These are phyloP conservation scores for Junco hyemalis DNA, from an alignment of 2,113 vertebrate species.

Conservation along the genomic window DNA sequence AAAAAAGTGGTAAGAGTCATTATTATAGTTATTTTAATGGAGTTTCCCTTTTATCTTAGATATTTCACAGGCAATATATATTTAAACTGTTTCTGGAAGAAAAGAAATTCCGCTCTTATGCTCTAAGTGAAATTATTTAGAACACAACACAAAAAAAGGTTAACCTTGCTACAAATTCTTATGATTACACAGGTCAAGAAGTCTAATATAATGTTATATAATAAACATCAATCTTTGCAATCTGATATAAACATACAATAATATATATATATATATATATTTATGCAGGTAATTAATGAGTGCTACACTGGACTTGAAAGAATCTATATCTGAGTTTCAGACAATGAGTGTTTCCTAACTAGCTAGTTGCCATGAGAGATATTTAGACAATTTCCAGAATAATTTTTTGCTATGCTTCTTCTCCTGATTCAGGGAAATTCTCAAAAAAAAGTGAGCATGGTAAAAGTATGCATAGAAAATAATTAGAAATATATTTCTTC, in stretches of 20 bases:
- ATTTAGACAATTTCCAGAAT: not conserved
- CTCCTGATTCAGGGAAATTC: not conserved
- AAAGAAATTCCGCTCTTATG: not conserved
- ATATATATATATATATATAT: not conserved
- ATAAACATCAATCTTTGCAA: not conserved
- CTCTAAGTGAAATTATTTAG: not conserved
- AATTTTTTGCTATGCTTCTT: not conserved
- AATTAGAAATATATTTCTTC: not conserved
- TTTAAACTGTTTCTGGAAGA: not conserved
- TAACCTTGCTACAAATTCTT: not conserved
- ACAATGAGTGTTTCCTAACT: not conserved
- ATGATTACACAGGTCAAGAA: not conserved
- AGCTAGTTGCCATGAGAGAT: not conserved
- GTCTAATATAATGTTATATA: not conserved
- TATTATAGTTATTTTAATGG: not conserved
- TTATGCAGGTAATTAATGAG: not conserved
- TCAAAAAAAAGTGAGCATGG: not conserved
- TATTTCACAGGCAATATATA: not conserved
- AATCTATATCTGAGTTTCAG: not conserved
- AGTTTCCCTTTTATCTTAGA: not conserved
- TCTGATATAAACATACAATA: not conserved
- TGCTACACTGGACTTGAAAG: not conserved
- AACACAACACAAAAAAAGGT: not conserved
- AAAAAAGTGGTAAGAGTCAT: rapidly evolving
- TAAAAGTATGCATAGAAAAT: not conserved